These are phyloP conservation scores for Gnatocerus cornutus DNA, from an alignment of 2,888 invertebrate species.

Conservation along the genomic window DNA sequence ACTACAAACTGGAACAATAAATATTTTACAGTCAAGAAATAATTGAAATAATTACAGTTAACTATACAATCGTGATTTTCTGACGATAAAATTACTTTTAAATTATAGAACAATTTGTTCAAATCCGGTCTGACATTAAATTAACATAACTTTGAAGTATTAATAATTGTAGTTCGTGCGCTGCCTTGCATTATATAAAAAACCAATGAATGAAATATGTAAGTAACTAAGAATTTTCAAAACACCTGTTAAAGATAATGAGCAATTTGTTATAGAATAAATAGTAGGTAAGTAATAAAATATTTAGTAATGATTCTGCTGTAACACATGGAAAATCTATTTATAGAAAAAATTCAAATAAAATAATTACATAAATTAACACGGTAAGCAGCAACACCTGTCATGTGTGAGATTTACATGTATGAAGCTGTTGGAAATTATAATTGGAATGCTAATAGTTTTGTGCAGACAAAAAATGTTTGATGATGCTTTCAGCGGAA, in stretches of 20 bases:
- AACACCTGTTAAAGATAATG: conserved; percentile 8
- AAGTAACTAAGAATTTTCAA: not conserved
- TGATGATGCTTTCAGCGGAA: no score
- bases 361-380: no score
- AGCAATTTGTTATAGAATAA: not conserved
- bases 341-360: no score
- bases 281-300: no score
- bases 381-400: no score
- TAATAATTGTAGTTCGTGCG: conserved; percentile 22
- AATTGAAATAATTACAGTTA: conserved; percentile 28
- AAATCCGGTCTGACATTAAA: conserved; percentile 32
- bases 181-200: conserved; percentile 22
- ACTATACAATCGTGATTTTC: conserved; percentile 32
- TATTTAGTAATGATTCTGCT: no score
- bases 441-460: no score
- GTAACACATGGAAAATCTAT: no score
- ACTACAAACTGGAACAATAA: conserved; percentile 21
- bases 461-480: no score
- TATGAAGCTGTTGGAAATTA: no score
- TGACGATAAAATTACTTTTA: conserved; percentile 33
- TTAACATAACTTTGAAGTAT: conserved; percentile 27
- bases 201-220: not conserved
- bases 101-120: conserved; percentile 39
- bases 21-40: conserved; percentile 14
- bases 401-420: no score